Conservation (phyloP, 2,113 vertebrate species). For the Prolemur simus region DNA sequence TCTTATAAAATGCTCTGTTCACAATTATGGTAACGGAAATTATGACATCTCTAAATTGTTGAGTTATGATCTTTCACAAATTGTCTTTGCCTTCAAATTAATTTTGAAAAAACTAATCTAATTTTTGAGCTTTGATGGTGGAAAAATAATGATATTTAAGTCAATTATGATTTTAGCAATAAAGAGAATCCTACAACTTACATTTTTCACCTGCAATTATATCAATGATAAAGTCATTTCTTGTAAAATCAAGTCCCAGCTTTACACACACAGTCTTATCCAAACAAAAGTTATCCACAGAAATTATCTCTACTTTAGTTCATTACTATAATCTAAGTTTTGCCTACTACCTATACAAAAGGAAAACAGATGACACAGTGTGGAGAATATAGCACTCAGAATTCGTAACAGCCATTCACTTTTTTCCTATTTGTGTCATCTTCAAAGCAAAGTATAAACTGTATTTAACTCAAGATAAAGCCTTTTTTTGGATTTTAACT, state of each 20-base stretch:
- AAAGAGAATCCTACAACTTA: neutral
- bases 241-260: slow-evolving; percentile 17
- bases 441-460: neutral
- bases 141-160: slow-evolving; percentile 10
- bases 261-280: neutral
- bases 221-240: neutral
- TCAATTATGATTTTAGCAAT: neutral
- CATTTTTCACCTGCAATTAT: neutral
- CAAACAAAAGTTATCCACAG: slow-evolving; percentile 20
- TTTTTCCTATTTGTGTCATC: slow-evolving; percentile 1
- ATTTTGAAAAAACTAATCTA: slow-evolving; percentile 25
- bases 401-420: neutral
- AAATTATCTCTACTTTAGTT: slow-evolving; percentile 45
- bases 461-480: neutral
- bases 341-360: neutral
- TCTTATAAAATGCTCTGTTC: slow-evolving; percentile 1
- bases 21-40: slow-evolving; percentile 31
- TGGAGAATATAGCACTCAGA: neutral
- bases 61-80: neutral
- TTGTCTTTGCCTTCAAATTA: slow-evolving; percentile 4
- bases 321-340: neutral
- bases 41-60: slow-evolving; percentile 1
- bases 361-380: neutral
- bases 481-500: neutral
- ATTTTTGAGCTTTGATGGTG: neutral